These are phyloP conservation scores for Ecliptopera silaceata DNA, from an alignment of 2,888 invertebrate species.

Conservation along the genomic window DNA sequence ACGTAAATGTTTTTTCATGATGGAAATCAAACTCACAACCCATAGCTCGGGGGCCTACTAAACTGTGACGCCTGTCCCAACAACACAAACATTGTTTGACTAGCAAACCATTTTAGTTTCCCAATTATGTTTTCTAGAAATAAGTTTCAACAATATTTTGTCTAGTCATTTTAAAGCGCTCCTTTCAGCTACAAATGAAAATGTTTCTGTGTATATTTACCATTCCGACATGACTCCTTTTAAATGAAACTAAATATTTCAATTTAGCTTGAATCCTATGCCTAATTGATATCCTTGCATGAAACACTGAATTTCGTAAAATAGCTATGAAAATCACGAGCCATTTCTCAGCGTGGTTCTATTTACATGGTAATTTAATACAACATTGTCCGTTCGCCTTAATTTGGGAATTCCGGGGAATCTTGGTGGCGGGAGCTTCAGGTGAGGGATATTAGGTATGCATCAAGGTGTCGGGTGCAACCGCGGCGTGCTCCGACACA, in stretches of 20 bases:
- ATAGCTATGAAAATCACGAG: slow-evolving; percentile 21
- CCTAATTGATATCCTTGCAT: no score
- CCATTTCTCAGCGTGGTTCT: slow-evolving; percentile 29
- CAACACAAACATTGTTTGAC: not conserved
- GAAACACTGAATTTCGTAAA: slow-evolving; percentile 5
- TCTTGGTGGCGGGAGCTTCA: slow-evolving; percentile 31
- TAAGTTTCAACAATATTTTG: no score
- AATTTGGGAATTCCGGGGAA: slow-evolving; percentile 30
- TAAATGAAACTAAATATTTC: no score
- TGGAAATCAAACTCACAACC: no score
- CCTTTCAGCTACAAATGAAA: no score
- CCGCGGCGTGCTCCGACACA: slow-evolving; percentile 43
- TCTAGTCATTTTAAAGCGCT: no score
- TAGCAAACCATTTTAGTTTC: not conserved
- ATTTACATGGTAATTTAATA: slow-evolving; percentile 39
- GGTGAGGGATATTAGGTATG: slow-evolving; percentile 53
- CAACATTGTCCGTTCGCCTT: slow-evolving; percentile 35
- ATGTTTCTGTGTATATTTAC: no score
- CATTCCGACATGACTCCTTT: no score
- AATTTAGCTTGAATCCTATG: no score
- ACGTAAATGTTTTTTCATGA: no score
- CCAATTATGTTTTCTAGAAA: not conserved
- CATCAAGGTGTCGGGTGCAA: slow-evolving; percentile 46
- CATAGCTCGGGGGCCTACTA: no score
- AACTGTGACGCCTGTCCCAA: no score